Evolutionary conservation across 2,888 invertebrate species (phyloP).

Genomic region (Orthosia incerta): DNA sequence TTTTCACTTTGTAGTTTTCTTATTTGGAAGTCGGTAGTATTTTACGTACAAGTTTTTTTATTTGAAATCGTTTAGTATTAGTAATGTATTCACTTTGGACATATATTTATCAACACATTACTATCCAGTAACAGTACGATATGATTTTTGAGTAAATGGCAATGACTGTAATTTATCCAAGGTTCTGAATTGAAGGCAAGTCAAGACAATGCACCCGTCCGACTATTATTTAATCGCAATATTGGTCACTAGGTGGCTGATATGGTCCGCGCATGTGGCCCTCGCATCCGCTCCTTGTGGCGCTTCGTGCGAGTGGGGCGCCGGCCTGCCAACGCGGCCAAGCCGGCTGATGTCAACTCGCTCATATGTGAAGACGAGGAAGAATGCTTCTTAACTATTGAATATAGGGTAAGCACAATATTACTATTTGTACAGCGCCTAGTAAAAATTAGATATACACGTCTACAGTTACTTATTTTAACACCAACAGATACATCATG

Average conservation of each 20-base stretch:
- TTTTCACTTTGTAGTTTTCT: too few relatives aligned
- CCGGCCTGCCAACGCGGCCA: slow-evolving; percentile 79
- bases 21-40: too few relatives aligned
- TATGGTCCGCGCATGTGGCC: slow-evolving; percentile 82
- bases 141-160: not conserved
- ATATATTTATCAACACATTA: too few relatives aligned
- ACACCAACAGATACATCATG: slow-evolving; percentile 83
- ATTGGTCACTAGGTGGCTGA: slow-evolving; percentile 78
- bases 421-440: not conserved
- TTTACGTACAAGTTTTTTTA: too few relatives aligned
- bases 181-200: not conserved
- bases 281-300: slow-evolving; percentile 86
- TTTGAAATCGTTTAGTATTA: too few relatives aligned
- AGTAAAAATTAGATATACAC: not conserved
- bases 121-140: too few relatives aligned
- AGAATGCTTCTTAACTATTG: slow-evolving; percentile 85
- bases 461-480: not conserved
- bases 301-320: slow-evolving; percentile 83
- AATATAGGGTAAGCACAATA: slow-evolving; percentile 81
- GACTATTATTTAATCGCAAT: not conserved
- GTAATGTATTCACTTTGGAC: too few relatives aligned
- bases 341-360: slow-evolving; percentile 88
- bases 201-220: not conserved
- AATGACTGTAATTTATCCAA: not conserved
- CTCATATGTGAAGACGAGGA: slow-evolving; percentile 88